Evolutionary conservation across 2,113 vertebrate genomes (phyloP).

Genomic region (Mesocricetus auratus): DNA sequence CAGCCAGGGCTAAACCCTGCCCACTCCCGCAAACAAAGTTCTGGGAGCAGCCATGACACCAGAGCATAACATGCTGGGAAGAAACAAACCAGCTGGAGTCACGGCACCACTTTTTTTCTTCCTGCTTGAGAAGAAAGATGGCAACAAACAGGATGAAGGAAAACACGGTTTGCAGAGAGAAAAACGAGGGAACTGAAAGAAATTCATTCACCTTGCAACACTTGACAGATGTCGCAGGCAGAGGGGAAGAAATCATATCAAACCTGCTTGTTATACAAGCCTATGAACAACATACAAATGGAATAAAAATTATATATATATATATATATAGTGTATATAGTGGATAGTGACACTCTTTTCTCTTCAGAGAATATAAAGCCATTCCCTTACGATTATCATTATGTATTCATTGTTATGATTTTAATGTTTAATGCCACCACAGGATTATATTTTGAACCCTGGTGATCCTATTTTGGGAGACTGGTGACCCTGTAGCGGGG

Average conservation of each 20-base stretch:
- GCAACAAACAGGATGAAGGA: constrained; percentile 59
- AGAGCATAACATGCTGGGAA: constrained; percentile 42
- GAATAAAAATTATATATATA: neutral
- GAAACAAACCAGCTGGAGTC: neutral
- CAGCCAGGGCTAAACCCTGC: constrained; percentile 74
- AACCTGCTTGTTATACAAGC: neutral
- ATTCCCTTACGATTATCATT: neutral
- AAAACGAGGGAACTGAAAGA: neutral
- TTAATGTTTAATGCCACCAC: neutral
- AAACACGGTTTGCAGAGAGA: constrained; percentile 46
- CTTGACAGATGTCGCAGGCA: neutral
- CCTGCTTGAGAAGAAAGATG: constrained; percentile 53
- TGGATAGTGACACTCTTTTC: neutral
- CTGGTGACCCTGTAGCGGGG: neutral
- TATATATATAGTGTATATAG: neutral
- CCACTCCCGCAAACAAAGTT: constrained; percentile 72
- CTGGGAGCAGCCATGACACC: constrained; percentile 64
- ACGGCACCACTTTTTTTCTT: neutral
- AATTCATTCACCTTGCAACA: neutral
- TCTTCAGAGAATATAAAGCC: neutral
- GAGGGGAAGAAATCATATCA: neutral
- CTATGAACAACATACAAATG: neutral
- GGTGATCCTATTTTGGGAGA: neutral
- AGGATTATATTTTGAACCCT: neutral
- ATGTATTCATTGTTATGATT: neutral